Base-by-base conservation (phyloP, 2,113 vertebrate species). In the Seriola quinqueradiata region DNA sequence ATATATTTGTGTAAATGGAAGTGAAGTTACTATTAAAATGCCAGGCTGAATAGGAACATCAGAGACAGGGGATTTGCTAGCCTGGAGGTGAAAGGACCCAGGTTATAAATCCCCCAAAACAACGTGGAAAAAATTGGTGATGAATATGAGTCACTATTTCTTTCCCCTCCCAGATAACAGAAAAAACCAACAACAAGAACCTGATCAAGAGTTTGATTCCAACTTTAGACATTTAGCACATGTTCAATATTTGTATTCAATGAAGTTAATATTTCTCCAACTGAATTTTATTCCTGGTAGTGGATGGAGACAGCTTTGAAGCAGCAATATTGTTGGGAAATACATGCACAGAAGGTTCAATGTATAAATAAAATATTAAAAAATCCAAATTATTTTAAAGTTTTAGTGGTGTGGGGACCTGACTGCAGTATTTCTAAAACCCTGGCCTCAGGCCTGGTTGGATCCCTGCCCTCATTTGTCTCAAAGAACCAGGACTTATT, bases 31-130 rank as follows among this genome's bases (percentile, higher is more conserved):
- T 16, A 5, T 54, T 71, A 19, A 25, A 58, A 21, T 23, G 3
- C 12, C 12, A 9, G 44, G 0, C 36, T 48, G 28, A 79, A 75
- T 3, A 55, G 59, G 55, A 57, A 21, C 25, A 64, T 38, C 1
- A 57, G 36, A 23, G 23, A 34, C 2, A 1, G 58, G 46, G 28
- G 3, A 9, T 63, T 36, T 69, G 3, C 42, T 44, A 2, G 28
- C 65, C 42, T 0, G 7, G 38, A 67, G 48, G 61, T 68, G 57
- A 32, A 38, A 68, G 23, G 44, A 71, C 23, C 21, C 0, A 0
- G n/a, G 25, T 64, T 69, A 21, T 70, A 40, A 77, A 79, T 65
- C 44, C 16, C 0, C 21, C 28, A 44, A 69, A 42, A n/a, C 11
- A 14, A 63, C 17, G 25, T 54, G 63, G 36, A 55, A 25, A 54